A percentile compares a stretch with the other conserved stretches of the same genome.
These are phyloP conservation scores for Conomelus anceps DNA, from an alignment of 2,888 invertebrate species.

Conservation along the genomic window DNA sequence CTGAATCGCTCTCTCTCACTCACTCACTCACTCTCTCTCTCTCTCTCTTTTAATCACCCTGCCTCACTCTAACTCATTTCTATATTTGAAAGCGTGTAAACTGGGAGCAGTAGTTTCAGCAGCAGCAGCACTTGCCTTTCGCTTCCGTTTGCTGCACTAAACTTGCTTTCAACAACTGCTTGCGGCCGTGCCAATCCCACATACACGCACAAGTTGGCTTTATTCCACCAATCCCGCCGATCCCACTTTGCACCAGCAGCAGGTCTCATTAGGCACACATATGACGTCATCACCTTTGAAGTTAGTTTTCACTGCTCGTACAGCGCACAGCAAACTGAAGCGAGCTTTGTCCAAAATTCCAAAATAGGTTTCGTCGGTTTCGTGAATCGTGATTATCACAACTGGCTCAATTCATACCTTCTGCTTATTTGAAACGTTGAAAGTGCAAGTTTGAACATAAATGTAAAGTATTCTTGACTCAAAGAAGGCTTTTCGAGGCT, in stretches of 20 bases:
- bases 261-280: neutral
- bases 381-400: neutral
- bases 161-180: neutral
- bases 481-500: neutral
- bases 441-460: neutral
- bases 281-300: neutral
- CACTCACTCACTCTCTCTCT: neutral
- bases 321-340: too few relatives aligned
- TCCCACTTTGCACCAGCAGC: too few relatives aligned
- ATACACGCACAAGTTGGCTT: neutral
- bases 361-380: neutral
- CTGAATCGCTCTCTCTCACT: too few relatives aligned
- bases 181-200: neutral
- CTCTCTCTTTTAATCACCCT: neutral
- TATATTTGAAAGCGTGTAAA: neutral
- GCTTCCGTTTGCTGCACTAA: neutral
- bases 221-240: neutral
- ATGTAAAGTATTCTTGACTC: neutral
- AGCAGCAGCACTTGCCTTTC: neutral
- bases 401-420: too few relatives aligned
- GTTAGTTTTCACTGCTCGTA: too few relatives aligned
- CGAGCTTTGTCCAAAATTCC: neutral
- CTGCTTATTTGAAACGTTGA: neutral
- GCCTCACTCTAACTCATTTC: neutral
- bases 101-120: neutral